phyloP scores from a whole-genome alignment of 2,888 invertebrate species.

The Pheosia tremula region DNA sequence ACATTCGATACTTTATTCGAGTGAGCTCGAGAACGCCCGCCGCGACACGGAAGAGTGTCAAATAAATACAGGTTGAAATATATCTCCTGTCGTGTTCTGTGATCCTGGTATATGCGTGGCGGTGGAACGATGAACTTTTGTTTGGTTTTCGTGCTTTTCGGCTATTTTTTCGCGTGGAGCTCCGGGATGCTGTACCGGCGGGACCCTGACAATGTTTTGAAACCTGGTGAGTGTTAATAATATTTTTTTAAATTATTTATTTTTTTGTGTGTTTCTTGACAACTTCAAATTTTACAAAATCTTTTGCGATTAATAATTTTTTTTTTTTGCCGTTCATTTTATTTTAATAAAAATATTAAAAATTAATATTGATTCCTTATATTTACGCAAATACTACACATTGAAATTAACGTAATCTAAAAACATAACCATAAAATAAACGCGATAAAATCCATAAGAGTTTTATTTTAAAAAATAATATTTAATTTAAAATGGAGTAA shows the following conservation, averaged over 20 bases:
- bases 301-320: too few species aligned
- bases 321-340: too few species aligned
- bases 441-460: too few species aligned
- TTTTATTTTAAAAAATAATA: too few species aligned
- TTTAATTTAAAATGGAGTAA: too few species aligned
- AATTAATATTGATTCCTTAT: too few species aligned
- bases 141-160: constrained; percentile 73
- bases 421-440: too few species aligned
- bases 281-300: too few species aligned
- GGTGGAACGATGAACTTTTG: constrained; percentile 79
- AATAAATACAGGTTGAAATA: constrained; percentile 81
- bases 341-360: too few species aligned
- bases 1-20: constrained; percentile 79
- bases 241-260: constrained; percentile 12
- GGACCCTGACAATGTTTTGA: constrained; percentile 74
- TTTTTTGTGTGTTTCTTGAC: too few species aligned
- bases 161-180: constrained; percentile 69
- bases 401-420: too few species aligned
- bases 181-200: constrained; percentile 73
- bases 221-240: constrained; percentile 64
- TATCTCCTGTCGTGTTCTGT: constrained; percentile 69
- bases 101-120: constrained; percentile 68
- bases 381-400: too few species aligned
- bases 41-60: constrained; percentile 75
- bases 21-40: constrained; percentile 68